Evolutionary conservation across 2,797 vertebrate species (phyloP), one percentile per base, ranked within the genome.

Genomic region (Melanogrammus aeglefinus): DNA sequence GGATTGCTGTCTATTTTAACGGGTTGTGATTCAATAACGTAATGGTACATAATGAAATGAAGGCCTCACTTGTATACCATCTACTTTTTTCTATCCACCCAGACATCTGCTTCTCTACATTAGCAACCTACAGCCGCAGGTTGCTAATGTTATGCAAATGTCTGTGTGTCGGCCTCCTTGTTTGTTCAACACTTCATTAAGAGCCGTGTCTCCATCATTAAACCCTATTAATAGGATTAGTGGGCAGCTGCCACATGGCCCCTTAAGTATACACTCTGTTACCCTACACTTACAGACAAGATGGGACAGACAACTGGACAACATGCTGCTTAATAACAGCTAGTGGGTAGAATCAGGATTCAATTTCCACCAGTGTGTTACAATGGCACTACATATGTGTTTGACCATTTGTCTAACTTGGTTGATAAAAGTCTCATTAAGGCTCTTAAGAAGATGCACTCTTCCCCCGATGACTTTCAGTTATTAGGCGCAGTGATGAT

Each of bases 191-290:
- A 81, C 74, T 79, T 39, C 74, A 77, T 84, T 90, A 86, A 78
- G 77, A 75, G 83, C 41, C 69, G 16, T 63, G 80, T 47, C 21
- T 80, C 79, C 51, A 78, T 86, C 85, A 91, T 92, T 91, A 90
- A 88, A 88, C 78, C 33, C 84, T 73, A 89, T 89, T 91, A 92
- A 87, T 36, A 83, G 83, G 90, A 90, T 91, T 89, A 89, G 16
- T 72, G 73, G 73, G 63, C 82, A 81, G 78, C 73, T 86, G 79
- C 90, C 91, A 91, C 90, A 81, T 91, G 92, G 84, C 82, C 85
- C 73, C 75, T 73, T 39, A 77, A 71, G 78, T 70, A 29, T 10
- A 14, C 44, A 85, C 4, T 8, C 12, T 66, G 63, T 31, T 70
- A 16, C 66, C 16, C 31, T 75, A 71, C 71, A 44, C 24, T 29